Evolutionary conservation across 2,113 vertebrate genomes (phyloP).

Genomic region (Cyrtonyx montezumae): DNA sequence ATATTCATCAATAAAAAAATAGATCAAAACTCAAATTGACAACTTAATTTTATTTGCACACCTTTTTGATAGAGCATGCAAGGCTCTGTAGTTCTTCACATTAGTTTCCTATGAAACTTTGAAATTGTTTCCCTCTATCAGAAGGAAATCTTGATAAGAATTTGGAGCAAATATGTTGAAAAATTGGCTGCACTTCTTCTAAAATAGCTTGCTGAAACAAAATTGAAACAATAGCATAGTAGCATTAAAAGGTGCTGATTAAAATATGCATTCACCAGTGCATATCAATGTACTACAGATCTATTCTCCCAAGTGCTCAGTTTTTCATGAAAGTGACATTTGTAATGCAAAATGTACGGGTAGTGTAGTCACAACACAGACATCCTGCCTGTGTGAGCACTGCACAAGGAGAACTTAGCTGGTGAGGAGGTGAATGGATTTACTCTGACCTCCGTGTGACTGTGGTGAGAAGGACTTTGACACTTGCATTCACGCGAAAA

Average conservation of each 20-base stretch:
- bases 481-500: accelerated
- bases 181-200: neutral
- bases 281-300: neutral
- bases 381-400: accelerated
- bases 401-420: accelerated
- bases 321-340: neutral
- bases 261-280: accelerated
- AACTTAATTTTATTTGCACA: neutral
- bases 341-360: neutral
- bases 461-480: neutral
- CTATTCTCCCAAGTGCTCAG: neutral
- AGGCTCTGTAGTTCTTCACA: neutral
- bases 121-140: neutral
- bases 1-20: neutral
- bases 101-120: neutral
- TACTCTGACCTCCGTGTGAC: neutral
- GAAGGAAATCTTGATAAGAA: neutral
- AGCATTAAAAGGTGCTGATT: neutral
- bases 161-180: neutral
- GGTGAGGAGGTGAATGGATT: neutral
- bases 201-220: neutral
- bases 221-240: accelerated
- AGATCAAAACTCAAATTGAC: neutral
- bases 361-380: accelerated
- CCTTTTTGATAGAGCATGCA: neutral